Evolutionary conservation across 2,888 invertebrate species (phyloP).

Genomic region (Arctia plantaginis): DNA sequence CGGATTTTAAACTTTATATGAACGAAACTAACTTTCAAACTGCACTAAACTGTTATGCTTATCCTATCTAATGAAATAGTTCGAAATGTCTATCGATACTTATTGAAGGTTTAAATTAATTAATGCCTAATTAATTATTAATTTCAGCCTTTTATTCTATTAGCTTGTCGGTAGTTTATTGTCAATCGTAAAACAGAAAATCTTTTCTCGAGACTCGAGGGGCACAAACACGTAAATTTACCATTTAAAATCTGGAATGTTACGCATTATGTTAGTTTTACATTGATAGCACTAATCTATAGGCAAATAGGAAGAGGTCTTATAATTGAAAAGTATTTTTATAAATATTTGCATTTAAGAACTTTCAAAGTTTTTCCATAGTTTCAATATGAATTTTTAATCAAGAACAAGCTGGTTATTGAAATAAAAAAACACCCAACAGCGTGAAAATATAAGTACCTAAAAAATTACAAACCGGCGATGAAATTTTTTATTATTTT

Average conservation of each 20-base stretch:
- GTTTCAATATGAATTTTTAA: no score
- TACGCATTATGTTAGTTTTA: constrained; percentile 7
- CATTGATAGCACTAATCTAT: constrained; percentile 6
- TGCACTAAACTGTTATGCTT: no score
- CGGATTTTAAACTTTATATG: background rate
- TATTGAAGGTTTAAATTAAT: background rate
- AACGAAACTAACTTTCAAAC: no score
- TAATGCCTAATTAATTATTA: background rate
- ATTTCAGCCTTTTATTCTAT: background rate
- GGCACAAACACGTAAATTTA: background rate
- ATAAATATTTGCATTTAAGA: background rate
- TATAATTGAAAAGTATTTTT: background rate
- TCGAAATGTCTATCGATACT: no score
- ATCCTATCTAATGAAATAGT: no score
- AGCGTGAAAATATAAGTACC: no score
- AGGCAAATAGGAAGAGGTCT: background rate
- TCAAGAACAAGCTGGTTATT: no score
- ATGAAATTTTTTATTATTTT: no score
- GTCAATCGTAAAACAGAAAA: background rate
- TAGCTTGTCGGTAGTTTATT: background rate
- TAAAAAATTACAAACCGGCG: no score
- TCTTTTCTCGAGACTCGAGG: background rate
- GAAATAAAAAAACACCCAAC: no score
- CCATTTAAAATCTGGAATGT: constrained; percentile 11
- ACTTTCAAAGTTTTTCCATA: no score